phyloP scores from a whole-genome alignment of 2,113 vertebrate species.

The Macrotis lagotis region DNA sequence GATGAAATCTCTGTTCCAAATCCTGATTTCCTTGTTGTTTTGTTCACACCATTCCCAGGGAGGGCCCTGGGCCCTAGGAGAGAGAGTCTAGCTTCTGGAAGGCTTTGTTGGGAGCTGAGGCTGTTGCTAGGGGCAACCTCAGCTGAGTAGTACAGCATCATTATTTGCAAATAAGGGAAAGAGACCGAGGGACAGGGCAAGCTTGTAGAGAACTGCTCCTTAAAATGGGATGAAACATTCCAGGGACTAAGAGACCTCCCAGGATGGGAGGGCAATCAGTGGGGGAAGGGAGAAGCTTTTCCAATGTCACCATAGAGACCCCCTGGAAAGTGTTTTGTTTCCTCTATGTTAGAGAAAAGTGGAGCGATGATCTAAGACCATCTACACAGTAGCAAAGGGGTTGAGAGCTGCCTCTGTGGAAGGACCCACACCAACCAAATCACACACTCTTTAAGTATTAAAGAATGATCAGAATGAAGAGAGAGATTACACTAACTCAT shows the following conservation, averaged over 20 bases:
- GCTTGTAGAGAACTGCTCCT: not conserved
- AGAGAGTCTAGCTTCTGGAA: not conserved
- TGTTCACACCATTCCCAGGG: not conserved
- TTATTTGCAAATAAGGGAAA: conserved; percentile 2
- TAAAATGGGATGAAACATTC: not conserved
- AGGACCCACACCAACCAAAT: not conserved
- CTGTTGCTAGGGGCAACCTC: not conserved
- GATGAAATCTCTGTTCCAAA: not conserved
- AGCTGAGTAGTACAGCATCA: not conserved
- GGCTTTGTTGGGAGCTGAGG: not conserved
- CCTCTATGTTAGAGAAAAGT: not conserved
- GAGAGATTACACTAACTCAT: not conserved
- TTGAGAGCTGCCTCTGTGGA: not conserved
- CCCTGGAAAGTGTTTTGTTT: not conserved
- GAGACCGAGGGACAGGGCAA: not conserved
- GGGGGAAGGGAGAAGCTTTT: not conserved
- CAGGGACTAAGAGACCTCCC: not conserved
- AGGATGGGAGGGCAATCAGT: conserved; percentile 1
- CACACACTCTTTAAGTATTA: not conserved
- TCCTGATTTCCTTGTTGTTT: not conserved
- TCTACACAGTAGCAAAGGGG: not conserved
- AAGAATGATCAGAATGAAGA: not conserved
- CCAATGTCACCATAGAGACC: not conserved
- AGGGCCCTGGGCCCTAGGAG: not conserved
- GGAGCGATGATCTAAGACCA: not conserved